Base-by-base conservation (phyloP, 2,888 invertebrate species). In the Thereva unica region DNA sequence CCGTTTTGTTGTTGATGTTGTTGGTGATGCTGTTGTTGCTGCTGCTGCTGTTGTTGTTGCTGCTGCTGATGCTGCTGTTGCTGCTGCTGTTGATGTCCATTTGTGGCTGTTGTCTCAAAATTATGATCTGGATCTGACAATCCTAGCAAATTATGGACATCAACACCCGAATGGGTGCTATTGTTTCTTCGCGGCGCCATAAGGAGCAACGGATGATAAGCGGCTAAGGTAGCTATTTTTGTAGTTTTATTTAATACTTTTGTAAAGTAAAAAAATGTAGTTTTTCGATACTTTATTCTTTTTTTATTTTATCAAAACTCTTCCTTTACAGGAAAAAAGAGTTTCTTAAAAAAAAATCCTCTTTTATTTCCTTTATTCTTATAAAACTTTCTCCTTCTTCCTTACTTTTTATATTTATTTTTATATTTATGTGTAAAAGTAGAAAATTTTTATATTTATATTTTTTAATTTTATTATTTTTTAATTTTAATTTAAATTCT, bases 121-220 rank as follows among this genome's bases (percentile, higher is more conserved):
- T 57, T 66, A 52, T 67, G 68, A 44, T 69, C 68, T 1, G 49
- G 47, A n/a, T 66, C 66, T n/a, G 49, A 52, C 10, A 72, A 55
- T 12, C 70, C 72, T 65, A 79, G 73, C 70, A 81, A 77, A 74
- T 78, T 79, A 73, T 80, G 80, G 72, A 80, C 80, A 77, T 81
- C 74, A 64, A 72, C 66, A 59, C 55, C 68, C 45, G 61, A 44
- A 37, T 61, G 63, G 70, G 73, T 72, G 64, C 69, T 68, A 69
- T 81, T 80, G 76, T 83, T 84, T 75, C 85, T 83, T 78, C 84
- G 83, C 74, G 83, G 83, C 76, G 84, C 83, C 83, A 84, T 83
- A 76, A 75, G 77, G 75, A 75, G 73, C 74, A 74, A 72, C 73
- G 74, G 73, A 71, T 74, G 73, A 70, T 69, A 72, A 67, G 71